Evolutionary conservation across 2,113 vertebrate genomes (phyloP).

Genomic region (Apeltes quadracus): DNA sequence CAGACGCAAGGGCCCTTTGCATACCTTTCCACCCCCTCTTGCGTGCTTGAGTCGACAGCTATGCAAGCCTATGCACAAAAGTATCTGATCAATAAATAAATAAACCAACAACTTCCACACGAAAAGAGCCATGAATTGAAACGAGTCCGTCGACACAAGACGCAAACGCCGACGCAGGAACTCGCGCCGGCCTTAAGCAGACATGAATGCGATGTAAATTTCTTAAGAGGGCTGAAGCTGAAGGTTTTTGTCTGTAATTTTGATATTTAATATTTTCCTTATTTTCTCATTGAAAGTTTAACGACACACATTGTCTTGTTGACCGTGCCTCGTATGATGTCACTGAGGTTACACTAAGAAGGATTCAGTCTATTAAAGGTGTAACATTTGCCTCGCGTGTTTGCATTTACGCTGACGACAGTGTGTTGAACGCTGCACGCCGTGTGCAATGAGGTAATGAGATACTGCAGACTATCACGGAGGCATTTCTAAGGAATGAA

Average conservation of each 20-base stretch:
- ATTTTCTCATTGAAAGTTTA: conserved; percentile 1
- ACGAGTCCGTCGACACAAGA: no score
- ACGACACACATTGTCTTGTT: not conserved
- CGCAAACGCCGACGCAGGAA: no score
- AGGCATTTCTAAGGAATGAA: not conserved
- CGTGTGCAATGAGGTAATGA: not conserved
- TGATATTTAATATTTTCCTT: conserved; percentile 18
- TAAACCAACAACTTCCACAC: no score
- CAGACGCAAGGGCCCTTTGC: no score
- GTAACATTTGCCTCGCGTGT: not conserved
- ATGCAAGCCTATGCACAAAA: no score
- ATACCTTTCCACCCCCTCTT: no score
- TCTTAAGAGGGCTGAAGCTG: conserved; percentile 23
- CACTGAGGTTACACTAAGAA: not conserved
- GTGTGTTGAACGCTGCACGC: not conserved
- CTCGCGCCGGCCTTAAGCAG: no score
- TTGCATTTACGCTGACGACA: not conserved
- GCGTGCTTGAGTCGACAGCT: no score
- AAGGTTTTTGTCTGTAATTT: conserved; percentile 21
- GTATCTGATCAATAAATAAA: no score
- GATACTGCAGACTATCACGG: not conserved
- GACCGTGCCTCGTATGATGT: not conserved
- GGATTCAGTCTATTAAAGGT: not conserved
- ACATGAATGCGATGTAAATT: conserved; percentile 57
- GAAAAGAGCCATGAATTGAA: no score